A percentile compares a stretch with the other conserved stretches of the same genome.
phyloP scores from a whole-genome alignment of 2,113 vertebrate genomes.

The Aleadryas rufinucha region DNA sequence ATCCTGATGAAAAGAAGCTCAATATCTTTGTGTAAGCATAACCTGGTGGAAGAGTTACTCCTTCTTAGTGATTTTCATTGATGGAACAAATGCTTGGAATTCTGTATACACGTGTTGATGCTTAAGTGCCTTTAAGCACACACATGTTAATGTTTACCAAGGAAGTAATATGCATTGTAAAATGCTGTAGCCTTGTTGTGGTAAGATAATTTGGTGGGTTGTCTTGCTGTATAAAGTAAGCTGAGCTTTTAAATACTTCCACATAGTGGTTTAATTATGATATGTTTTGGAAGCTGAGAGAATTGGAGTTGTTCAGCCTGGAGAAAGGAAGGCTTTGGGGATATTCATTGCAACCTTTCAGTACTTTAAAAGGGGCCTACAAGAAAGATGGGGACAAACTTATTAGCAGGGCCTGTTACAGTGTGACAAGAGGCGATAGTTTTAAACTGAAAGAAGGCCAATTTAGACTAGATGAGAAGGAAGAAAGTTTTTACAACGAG shows the following conservation, averaged over 20 bases:
- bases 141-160: neutral
- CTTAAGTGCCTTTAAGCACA: neutral
- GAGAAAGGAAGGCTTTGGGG: neutral
- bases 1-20: neutral
- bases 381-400: neutral
- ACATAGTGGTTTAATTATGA: neutral
- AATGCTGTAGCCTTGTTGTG: neutral
- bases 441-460: neutral
- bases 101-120: fast-evolving
- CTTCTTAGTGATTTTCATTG: neutral
- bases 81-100: neutral
- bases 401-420: neutral
- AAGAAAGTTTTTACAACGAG: neutral
- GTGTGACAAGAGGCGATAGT: neutral
- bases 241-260: neutral
- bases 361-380: neutral
- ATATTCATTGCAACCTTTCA: neutral
- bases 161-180: neutral
- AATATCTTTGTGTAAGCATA: neutral
- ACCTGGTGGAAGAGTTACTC: neutral
- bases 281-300: neutral
- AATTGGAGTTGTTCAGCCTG: neutral
- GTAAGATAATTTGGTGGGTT: neutral
- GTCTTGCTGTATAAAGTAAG: neutral
- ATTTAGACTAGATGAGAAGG: neutral